These are phyloP conservation scores for Strigamia maritima DNA, from an alignment of 2,888 invertebrate species.

Conservation along the genomic window DNA sequence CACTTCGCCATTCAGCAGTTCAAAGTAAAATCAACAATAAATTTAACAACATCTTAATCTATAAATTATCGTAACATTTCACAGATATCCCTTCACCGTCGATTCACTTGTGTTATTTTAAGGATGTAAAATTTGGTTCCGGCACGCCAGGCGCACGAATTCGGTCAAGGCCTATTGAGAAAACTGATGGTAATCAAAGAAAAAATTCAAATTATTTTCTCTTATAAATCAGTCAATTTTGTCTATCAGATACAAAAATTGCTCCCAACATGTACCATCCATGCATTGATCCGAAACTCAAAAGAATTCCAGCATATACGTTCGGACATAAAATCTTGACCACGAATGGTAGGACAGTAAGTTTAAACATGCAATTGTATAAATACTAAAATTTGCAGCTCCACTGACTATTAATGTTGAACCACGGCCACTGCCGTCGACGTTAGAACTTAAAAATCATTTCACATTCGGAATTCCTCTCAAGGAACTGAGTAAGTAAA, in stretches of 20 bases:
- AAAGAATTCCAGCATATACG: background rate
- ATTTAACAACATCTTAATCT: background rate
- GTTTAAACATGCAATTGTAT: background rate
- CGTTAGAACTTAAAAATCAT: background rate
- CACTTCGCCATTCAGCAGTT: background rate
- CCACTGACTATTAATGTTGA: background rate
- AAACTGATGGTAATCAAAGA: background rate
- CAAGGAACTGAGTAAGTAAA: background rate
- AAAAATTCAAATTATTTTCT: background rate
- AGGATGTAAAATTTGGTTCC: background rate
- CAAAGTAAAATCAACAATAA: background rate
- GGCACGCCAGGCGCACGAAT: background rate
- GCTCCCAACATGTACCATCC: background rate
- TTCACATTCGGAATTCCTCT: background rate
- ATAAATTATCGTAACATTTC: background rate
- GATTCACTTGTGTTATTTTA: background rate
- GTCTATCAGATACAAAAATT: background rate
- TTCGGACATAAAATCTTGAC: background rate
- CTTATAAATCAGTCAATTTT: no score
- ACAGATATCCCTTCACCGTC: background rate
- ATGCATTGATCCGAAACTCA: background rate
- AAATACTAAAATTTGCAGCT: background rate
- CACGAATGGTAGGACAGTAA: background rate
- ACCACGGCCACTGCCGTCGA: background rate
- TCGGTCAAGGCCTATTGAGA: background rate